These are phyloP conservation scores for Picathartes gymnocephalus DNA, from an alignment of 2,113 vertebrate species.

Conservation along the genomic window DNA sequence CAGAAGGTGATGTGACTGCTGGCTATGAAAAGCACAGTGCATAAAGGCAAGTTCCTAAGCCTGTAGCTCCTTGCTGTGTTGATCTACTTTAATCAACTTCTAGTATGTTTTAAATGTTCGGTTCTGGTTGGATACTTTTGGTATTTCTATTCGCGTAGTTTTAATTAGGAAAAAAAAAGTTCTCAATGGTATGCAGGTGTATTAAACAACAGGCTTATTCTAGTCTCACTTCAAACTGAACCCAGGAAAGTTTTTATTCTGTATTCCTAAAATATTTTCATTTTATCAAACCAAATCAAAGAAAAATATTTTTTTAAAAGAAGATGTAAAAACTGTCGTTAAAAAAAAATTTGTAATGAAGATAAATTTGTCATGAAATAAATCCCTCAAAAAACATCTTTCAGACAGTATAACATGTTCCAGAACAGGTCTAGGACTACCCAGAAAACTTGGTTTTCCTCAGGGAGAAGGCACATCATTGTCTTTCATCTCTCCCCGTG, in stretches of 20 bases:
- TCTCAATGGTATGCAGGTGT: background rate
- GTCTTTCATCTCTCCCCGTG: background rate
- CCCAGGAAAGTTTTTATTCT: background rate
- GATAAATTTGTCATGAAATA: background rate
- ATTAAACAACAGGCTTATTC: background rate
- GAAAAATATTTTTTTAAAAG: background rate
- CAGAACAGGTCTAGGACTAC: background rate
- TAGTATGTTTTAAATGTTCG: background rate
- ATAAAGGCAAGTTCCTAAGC: background rate
- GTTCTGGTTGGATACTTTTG: background rate
- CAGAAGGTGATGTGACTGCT: slow-evolving; percentile 37
- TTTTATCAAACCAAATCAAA: background rate
- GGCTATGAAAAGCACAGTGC: background rate
- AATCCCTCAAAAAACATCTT: background rate
- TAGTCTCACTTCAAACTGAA: background rate
- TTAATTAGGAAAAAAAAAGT: background rate
- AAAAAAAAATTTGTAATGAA: background rate
- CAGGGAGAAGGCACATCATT: background rate
- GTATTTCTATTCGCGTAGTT: background rate
- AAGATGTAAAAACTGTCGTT: rapidly evolving
- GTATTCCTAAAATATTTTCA: background rate
- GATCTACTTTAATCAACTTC: slow-evolving; percentile 8
- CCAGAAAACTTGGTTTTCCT: background rate
- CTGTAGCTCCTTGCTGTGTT: background rate
- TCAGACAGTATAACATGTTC: background rate